These are phyloP conservation scores for Trichacis sp. DNA, from an alignment of 2,888 invertebrate genomes.

Conservation along the genomic window DNA sequence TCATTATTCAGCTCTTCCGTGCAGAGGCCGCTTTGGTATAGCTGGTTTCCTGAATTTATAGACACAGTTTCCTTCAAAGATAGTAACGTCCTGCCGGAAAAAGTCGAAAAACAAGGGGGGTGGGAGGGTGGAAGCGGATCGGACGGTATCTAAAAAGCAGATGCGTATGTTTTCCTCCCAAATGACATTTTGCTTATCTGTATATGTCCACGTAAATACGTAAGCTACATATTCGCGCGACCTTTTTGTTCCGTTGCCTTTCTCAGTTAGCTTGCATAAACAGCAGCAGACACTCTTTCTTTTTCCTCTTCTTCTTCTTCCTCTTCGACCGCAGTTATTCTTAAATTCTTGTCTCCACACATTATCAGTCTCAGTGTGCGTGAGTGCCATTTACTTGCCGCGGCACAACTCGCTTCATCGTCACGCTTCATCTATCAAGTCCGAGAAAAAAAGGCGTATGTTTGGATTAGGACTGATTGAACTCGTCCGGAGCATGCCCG, in stretches of 20 bases:
- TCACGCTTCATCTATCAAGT: background rate
- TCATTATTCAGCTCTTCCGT: background rate
- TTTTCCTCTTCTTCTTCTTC: slow-evolving; percentile 15
- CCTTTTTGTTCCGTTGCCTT: slow-evolving; percentile 1
- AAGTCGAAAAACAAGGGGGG: too few relatives aligned
- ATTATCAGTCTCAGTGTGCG: background rate
- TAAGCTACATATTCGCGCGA: background rate
- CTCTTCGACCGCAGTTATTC: slow-evolving; percentile 6
- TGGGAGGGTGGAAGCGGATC: too few relatives aligned
- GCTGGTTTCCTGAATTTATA: background rate
- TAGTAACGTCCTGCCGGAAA: too few relatives aligned
- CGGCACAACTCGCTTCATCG: background rate
- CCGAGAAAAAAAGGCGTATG: background rate
- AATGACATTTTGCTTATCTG: slow-evolving; percentile 1
- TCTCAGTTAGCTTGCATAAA: slow-evolving; percentile 23
- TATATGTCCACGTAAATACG: slow-evolving; percentile 5
- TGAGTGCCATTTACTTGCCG: background rate
- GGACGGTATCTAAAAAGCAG: background rate
- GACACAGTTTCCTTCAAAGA: too few relatives aligned
- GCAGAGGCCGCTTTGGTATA: background rate
- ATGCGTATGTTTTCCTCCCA: background rate
- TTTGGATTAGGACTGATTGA: too few relatives aligned
- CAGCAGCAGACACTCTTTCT: slow-evolving; percentile 11
- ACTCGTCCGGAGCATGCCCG: too few relatives aligned
- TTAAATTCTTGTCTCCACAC: background rate